A percentile compares a stretch with the other conserved stretches of the same genome.
Conservation (phyloP, 2,888 invertebrate genomes). For the Blastobasis adustella region DNA sequence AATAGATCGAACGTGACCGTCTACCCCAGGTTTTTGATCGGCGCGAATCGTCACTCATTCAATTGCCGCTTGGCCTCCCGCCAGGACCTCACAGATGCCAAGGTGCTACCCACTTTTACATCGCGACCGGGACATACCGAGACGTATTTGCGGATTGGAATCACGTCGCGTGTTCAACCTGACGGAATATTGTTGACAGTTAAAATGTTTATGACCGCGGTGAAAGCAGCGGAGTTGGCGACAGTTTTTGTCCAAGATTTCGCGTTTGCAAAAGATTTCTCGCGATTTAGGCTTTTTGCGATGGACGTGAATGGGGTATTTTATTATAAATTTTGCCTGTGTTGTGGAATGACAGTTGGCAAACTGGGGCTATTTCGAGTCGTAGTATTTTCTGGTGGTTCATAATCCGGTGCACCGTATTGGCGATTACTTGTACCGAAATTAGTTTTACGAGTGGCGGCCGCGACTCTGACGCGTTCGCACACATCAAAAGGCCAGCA, state of each 20-base stretch:
- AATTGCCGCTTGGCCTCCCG: slow-evolving; percentile 62
- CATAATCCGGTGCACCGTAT: slow-evolving; percentile 31
- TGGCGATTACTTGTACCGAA: slow-evolving; percentile 45
- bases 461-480: slow-evolving; percentile 51
- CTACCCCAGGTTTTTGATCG: slow-evolving; percentile 52
- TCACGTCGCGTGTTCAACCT: slow-evolving; percentile 24
- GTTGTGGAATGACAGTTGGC: too few relatives aligned
- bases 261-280: slow-evolving; percentile 6
- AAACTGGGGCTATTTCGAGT: slow-evolving; percentile 1
- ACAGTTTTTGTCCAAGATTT: slow-evolving; percentile 19
- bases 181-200: slow-evolving; percentile 7
- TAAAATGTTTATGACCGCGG: slow-evolving; percentile 20
- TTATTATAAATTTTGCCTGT: neutral
- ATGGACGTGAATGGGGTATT: neutral
- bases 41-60: slow-evolving; percentile 68
- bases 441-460: slow-evolving; percentile 66
- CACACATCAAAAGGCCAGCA: slow-evolving; percentile 52
- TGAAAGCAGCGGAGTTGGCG: slow-evolving; percentile 23
- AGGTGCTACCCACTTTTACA: slow-evolving; percentile 48
- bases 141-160: slow-evolving; percentile 39
- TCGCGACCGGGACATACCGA: slow-evolving; percentile 22
- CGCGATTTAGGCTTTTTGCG: slow-evolving; percentile 9
- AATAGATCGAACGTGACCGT: slow-evolving; percentile 63
- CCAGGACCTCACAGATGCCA: slow-evolving; percentile 55
- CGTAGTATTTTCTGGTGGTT: slow-evolving; percentile 17